Evolutionary conservation across 2,113 vertebrate genomes (phyloP).

Genomic region (Gasterosteus nipponicus): DNA sequence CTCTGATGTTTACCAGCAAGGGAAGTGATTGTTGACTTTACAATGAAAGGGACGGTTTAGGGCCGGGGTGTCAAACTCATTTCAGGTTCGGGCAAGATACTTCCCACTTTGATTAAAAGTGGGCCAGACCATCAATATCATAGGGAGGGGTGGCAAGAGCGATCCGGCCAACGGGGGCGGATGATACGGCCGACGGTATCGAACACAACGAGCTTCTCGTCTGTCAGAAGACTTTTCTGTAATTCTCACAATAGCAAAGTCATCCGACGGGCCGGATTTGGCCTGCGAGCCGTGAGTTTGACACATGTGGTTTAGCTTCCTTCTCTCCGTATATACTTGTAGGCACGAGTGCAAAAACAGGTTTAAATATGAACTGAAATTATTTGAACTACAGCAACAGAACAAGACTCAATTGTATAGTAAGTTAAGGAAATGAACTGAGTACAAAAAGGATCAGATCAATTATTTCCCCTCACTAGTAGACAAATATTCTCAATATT

Average conservation of each 20-base stretch:
- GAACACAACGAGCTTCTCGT: too few species aligned
- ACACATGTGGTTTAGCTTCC: background rate
- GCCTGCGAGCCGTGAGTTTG: too few species aligned
- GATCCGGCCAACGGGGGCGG: too few species aligned
- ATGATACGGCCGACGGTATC: too few species aligned
- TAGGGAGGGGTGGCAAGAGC: too few species aligned
- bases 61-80: background rate
- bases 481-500: background rate
- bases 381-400: background rate
- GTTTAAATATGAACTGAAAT: background rate
- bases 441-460: background rate
- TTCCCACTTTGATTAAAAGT: too few species aligned
- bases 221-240: too few species aligned
- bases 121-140: too few species aligned
- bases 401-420: background rate
- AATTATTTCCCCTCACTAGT: background rate
- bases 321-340: conserved; percentile 8
- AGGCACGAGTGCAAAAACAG: background rate
- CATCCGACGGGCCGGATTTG: too few species aligned
- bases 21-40: conserved; percentile 22
- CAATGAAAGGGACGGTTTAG: conserved; percentile 12
- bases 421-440: background rate
- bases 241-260: too few species aligned
- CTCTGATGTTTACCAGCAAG: background rate
- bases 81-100: too few species aligned